phyloP scores from a whole-genome alignment of 2,888 invertebrate species.

The Tanytarsus gracilentus region DNA sequence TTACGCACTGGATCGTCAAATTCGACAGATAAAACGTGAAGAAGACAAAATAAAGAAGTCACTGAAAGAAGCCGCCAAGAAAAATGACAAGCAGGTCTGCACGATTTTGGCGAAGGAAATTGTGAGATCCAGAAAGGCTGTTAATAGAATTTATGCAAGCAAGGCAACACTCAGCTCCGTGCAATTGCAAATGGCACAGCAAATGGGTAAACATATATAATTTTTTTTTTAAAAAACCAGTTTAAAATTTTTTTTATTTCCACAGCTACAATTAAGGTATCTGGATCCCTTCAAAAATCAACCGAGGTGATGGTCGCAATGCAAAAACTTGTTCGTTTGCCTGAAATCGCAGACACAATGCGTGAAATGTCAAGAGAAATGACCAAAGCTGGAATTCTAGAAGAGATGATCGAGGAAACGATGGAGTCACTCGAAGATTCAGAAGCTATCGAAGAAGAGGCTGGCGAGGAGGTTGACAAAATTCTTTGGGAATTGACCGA shows the following conservation, averaged over 20 bases:
- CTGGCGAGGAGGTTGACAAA: conserved; percentile 87
- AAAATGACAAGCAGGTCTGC: conserved; percentile 90
- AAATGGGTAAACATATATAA: conserved; percentile 56
- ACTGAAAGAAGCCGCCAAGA: conserved; percentile 90
- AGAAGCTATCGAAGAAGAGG: conserved; percentile 93
- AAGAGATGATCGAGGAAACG: conserved; percentile 98
- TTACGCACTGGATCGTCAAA: conserved; percentile 87
- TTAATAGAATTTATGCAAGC: conserved; percentile 85
- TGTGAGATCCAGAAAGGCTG: conserved; percentile 74
- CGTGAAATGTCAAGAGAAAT: conserved; percentile 96
- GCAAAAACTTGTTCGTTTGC: conserved; percentile 82
- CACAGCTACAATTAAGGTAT: conserved; percentile 83
- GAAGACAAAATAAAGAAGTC: conserved; percentile 93
- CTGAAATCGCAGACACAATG: conserved; percentile 94
- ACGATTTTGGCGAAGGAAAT: conserved; percentile 89
- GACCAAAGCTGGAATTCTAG: conserved; percentile 98
- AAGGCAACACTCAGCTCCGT: conserved; percentile 97
- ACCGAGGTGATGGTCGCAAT: conserved; percentile 98
- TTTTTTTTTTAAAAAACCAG: not conserved
- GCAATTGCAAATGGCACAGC: conserved; percentile 95
- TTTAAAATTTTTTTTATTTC: not conserved
- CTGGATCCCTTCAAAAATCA: conserved; percentile 87
- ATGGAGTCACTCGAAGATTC: conserved; percentile 87
- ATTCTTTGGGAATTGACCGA: conserved; percentile 83
- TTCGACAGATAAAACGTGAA: conserved; percentile 91